phyloP scores from a whole-genome alignment of 2,888 invertebrate species.

The Chymomyza amoena region DNA sequence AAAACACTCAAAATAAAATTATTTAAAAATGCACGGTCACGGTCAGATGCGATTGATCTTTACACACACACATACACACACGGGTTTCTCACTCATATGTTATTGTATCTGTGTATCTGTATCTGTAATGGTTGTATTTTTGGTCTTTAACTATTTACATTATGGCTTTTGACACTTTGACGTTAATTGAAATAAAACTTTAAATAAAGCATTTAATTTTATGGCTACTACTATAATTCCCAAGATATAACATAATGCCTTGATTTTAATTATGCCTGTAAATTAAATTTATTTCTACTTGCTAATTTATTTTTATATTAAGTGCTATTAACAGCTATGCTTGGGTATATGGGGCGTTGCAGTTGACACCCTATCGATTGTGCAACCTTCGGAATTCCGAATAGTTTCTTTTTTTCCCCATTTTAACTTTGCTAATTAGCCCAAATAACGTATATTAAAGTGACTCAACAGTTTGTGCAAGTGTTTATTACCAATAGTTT shows the following conservation, averaged over 20 bases:
- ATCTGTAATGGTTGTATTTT: conserved; percentile 6
- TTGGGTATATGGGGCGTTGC: background rate
- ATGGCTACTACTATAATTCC: background rate
- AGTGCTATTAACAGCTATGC: background rate
- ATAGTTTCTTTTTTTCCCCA: background rate
- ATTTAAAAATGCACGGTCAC: conserved; percentile 52
- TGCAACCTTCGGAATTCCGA: background rate
- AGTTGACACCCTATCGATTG: background rate
- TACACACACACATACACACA: background rate
- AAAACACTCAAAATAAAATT: background rate
- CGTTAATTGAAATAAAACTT: background rate
- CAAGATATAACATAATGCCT: background rate
- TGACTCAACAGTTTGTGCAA: background rate
- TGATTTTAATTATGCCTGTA: background rate
- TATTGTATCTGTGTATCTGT: conserved; percentile 5
- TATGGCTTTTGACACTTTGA: background rate
- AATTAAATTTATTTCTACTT: background rate
- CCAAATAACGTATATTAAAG: background rate
- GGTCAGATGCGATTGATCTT: conserved; percentile 42
- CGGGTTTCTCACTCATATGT: background rate
- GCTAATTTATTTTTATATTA: background rate
- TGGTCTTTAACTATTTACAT: background rate
- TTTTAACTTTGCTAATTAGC: background rate
- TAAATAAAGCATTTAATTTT: background rate
- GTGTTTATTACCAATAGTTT: background rate